phyloP scores from a whole-genome alignment of 1,140 invertebrate genomes.

The Cherax destructor region DNA sequence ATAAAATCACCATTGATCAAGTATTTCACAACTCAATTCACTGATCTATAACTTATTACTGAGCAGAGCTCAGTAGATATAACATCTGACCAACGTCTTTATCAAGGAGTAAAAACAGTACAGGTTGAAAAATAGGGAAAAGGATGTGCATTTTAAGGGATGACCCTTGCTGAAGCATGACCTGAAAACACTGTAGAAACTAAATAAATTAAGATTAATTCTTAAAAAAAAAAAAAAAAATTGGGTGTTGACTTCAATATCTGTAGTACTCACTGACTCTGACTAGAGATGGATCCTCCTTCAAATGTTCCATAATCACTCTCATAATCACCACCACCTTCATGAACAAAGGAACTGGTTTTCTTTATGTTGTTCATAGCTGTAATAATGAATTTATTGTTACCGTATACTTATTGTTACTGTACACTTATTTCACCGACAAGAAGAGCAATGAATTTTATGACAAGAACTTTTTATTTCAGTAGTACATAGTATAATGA shows the following conservation, averaged over 20 bases:
- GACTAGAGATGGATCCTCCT: constrained; percentile 11
- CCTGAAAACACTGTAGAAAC: too few relatives aligned
- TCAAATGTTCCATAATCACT: constrained; percentile 63
- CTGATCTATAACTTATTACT: neutral
- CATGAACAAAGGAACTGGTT: constrained; percentile 62
- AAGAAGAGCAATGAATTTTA: too few relatives aligned
- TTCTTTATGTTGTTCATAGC: constrained; percentile 63
- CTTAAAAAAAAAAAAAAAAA: too few relatives aligned
- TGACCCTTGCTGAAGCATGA: too few relatives aligned
- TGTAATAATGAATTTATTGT: constrained; percentile 15
- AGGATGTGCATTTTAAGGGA: too few relatives aligned
- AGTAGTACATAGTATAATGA: too few relatives aligned
- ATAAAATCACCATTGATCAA: too few relatives aligned
- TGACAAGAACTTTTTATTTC: too few relatives aligned
- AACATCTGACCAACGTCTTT: neutral
- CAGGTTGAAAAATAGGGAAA: too few relatives aligned
- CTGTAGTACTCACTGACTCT: constrained; percentile 36
- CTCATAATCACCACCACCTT: constrained; percentile 60
- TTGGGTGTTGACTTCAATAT: constrained; percentile 55
- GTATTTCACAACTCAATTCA: neutral
- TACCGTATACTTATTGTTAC: neutral
- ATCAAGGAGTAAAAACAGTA: neutral
- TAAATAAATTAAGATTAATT: too few relatives aligned
- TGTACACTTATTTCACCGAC: too few relatives aligned
- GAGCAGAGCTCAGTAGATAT: neutral